Conservation (phyloP, 2,113 vertebrate species). For the Neomonachus schauinslandi region DNA sequence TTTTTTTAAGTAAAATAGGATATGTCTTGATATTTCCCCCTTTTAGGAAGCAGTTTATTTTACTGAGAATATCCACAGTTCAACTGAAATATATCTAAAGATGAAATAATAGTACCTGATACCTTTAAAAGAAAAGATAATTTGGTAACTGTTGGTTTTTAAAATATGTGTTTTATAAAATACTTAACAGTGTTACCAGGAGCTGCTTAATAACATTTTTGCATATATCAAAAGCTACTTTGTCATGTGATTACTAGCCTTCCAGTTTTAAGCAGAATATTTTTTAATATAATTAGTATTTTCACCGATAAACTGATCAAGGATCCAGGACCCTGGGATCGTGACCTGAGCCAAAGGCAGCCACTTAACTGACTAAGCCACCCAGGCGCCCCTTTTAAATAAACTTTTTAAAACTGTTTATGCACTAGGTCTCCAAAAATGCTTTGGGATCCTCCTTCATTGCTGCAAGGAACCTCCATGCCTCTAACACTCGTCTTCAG, state of each 20-base stretch:
- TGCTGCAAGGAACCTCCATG: conserved; percentile 94
- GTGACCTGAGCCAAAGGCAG: too few relatives aligned
- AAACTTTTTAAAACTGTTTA: neutral
- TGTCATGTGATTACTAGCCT: neutral
- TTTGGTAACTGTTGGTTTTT: neutral
- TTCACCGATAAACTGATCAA: neutral
- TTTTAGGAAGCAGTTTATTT: neutral
- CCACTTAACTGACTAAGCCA: too few relatives aligned
- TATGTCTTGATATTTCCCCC: neutral
- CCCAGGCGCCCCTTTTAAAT: neutral
- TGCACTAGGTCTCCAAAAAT: conserved; percentile 92
- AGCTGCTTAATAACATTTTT: neutral
- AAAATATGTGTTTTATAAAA: neutral
- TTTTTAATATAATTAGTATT: neutral
- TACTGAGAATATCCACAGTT: neutral
- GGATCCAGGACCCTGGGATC: too few relatives aligned
- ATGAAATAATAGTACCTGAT: neutral
- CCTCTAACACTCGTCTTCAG: conserved; percentile 89
- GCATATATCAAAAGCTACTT: neutral
- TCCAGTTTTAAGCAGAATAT: neutral
- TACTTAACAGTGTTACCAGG: neutral
- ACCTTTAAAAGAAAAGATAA: neutral
- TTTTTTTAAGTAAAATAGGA: neutral
- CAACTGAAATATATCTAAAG: neutral
- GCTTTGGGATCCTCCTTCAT: conserved; percentile 92